phyloP scores from a whole-genome alignment of 2,797 vertebrate genomes.

The Lacerta viridis region DNA sequence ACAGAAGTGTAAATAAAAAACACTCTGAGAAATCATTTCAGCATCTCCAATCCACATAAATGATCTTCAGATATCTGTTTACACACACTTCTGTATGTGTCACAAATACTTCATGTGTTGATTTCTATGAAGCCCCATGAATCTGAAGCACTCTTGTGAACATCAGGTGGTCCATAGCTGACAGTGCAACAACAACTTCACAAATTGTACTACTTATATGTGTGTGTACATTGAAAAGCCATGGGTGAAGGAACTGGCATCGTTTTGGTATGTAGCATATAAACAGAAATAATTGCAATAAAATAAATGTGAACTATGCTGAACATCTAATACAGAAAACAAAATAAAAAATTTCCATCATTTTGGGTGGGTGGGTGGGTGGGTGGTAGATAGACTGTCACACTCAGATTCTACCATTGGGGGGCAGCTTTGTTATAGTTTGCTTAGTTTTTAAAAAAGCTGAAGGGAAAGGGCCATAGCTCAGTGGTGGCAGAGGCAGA shows the following conservation, averaged over 20 bases:
- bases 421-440: not conserved
- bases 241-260: slow-evolving; percentile 28
- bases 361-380: not conserved
- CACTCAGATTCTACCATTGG: slow-evolving; percentile 17
- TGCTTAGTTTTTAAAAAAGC: slow-evolving; percentile 25
- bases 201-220: not conserved
- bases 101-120: not conserved
- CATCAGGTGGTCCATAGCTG: slow-evolving; percentile 16
- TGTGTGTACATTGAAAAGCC: slow-evolving; percentile 14
- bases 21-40: not conserved
- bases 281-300: not conserved
- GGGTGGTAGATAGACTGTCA: not conserved
- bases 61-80: not conserved
- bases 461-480: too few species aligned
- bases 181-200: slow-evolving; percentile 29
- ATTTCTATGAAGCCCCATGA: slow-evolving; percentile 27
- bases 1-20: not conserved
- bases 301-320: slow-evolving; percentile 30
- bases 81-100: not conserved
- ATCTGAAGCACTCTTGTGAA: slow-evolving; percentile 17
- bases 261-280: slow-evolving; percentile 34
- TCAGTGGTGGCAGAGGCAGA: too few species aligned
- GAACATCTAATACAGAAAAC: slow-evolving; percentile 51
- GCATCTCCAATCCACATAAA: not conserved
- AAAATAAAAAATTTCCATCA: slow-evolving; percentile 22